A percentile compares a stretch with the other conserved stretches of the same genome.
phyloP scores from a whole-genome alignment of 2,797 vertebrate species.

The Melanotaenia maccullochi region DNA sequence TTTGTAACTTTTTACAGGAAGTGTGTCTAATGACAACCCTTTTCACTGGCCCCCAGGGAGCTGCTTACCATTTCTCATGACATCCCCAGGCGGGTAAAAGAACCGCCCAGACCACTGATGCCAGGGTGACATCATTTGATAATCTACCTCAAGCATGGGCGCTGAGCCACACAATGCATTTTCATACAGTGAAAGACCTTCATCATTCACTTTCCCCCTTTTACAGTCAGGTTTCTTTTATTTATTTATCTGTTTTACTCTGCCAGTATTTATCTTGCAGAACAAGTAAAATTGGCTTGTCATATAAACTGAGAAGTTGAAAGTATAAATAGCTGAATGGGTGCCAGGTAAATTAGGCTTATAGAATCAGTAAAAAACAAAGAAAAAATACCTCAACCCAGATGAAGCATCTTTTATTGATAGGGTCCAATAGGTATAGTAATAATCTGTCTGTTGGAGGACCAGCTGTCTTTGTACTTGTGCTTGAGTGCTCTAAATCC shows the following conservation, averaged over 20 bases:
- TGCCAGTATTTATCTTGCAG: slow-evolving; percentile 75
- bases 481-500: slow-evolving; percentile 69
- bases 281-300: slow-evolving; percentile 70
- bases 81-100: slow-evolving; percentile 71
- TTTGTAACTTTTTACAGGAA: slow-evolving; percentile 75
- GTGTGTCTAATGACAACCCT: slow-evolving; percentile 63
- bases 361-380: slow-evolving; percentile 53
- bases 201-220: slow-evolving; percentile 59
- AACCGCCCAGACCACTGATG: slow-evolving; percentile 66
- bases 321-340: slow-evolving; percentile 42
- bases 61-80: slow-evolving; percentile 73
- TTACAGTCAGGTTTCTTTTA: slow-evolving; percentile 38
- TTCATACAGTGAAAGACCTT: slow-evolving; percentile 72
- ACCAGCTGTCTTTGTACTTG: slow-evolving; percentile 69
- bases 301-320: slow-evolving; percentile 66
- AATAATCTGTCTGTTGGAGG: slow-evolving; percentile 63
- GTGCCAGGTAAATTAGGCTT: slow-evolving; percentile 60
- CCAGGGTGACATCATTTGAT: slow-evolving; percentile 77
- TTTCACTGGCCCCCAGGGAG: slow-evolving; percentile 62
- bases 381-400: slow-evolving; percentile 7
- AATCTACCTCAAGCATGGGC: slow-evolving; percentile 68
- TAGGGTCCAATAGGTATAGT: slow-evolving; percentile 71
- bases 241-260: slow-evolving; percentile 12
- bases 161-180: slow-evolving; percentile 75
- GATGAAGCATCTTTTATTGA: slow-evolving; percentile 58